Percentiles rank a stretch among this genome's conserved stretches.
Conservation (phyloP, 1,140 invertebrate species). For the Macrosteles quadrilineatus region DNA sequence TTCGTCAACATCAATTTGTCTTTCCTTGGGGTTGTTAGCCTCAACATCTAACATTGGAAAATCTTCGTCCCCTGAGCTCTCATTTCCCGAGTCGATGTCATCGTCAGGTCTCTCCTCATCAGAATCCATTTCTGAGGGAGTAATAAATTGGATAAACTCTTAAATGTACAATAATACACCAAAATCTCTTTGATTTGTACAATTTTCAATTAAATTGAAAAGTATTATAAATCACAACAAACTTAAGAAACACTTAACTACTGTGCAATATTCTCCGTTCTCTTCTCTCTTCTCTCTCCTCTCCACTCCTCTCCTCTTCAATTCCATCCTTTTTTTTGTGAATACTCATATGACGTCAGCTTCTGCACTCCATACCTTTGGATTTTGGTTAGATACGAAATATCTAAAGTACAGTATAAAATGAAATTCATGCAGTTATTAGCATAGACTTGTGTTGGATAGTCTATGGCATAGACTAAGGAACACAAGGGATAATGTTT, state of each 20-base stretch:
- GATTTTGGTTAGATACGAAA: too few species aligned
- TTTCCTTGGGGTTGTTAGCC: constrained; percentile 70
- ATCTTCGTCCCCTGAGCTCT: constrained; percentile 88
- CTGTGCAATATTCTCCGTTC: constrained; percentile 24
- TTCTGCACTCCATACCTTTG: constrained; percentile 18
- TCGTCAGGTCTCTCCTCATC: constrained; percentile 85
- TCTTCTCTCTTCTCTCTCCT: constrained; percentile 2
- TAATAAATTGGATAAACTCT: constrained; percentile 22
- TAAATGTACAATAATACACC: background rate
- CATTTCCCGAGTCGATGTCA: constrained; percentile 88
- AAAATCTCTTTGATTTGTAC: constrained; percentile 24
- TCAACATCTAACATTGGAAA: constrained; percentile 91
- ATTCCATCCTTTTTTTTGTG: background rate
- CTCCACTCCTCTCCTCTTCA: too few species aligned
- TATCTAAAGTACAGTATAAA: too few species aligned
- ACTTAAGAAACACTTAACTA: constrained; percentile 13
- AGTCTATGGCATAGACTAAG: too few species aligned
- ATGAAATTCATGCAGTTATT: too few species aligned
- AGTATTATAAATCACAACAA: constrained; percentile 32
- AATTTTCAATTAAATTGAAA: constrained; percentile 27
- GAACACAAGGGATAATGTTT: too few species aligned
- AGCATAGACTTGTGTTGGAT: too few species aligned
- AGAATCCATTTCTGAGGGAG: constrained; percentile 70
- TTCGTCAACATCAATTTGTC: constrained; percentile 80
- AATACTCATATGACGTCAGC: constrained; percentile 30